Evolutionary conservation across 2,888 invertebrate species (phyloP).

Genomic region (Zeuzera pyrina): DNA sequence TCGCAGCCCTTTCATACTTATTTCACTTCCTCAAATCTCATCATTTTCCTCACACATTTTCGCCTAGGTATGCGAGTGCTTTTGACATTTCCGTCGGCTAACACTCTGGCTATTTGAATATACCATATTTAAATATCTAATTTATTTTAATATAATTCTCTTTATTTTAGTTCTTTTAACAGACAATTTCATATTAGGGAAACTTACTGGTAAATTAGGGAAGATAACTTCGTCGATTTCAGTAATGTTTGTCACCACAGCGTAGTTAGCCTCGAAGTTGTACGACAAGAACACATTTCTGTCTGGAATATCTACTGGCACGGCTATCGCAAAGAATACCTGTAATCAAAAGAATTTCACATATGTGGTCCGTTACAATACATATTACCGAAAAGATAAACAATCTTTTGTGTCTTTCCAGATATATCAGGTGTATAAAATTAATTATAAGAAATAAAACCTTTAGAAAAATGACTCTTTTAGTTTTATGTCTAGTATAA

Average conservation of each 20-base stretch:
- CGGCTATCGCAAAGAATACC: constrained; percentile 79
- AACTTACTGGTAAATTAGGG: constrained; percentile 67
- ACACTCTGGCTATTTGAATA: too few species aligned
- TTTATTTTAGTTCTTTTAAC: neutral
- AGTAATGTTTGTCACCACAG: constrained; percentile 72
- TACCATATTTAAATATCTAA: neutral
- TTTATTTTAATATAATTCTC: neutral
- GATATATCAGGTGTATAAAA: too few species aligned
- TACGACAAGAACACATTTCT: constrained; percentile 81
- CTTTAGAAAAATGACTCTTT: too few species aligned
- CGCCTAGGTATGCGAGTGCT: too few species aligned
- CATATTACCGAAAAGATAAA: too few species aligned
- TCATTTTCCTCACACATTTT: too few species aligned
- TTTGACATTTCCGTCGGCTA: too few species aligned
- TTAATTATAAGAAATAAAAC: too few species aligned
- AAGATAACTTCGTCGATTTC: constrained; percentile 69
- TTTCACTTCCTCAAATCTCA: too few species aligned
- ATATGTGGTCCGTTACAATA: neutral
- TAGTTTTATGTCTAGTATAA: too few species aligned
- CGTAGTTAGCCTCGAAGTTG: constrained; percentile 81
- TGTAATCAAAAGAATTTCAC: constrained; percentile 32
- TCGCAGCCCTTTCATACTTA: too few species aligned
- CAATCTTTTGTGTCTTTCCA: too few species aligned
- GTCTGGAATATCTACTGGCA: constrained; percentile 78
- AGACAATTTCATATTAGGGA: neutral